phyloP scores from a whole-genome alignment of 2,113 vertebrate species.

The Corythornis vintsioides region DNA sequence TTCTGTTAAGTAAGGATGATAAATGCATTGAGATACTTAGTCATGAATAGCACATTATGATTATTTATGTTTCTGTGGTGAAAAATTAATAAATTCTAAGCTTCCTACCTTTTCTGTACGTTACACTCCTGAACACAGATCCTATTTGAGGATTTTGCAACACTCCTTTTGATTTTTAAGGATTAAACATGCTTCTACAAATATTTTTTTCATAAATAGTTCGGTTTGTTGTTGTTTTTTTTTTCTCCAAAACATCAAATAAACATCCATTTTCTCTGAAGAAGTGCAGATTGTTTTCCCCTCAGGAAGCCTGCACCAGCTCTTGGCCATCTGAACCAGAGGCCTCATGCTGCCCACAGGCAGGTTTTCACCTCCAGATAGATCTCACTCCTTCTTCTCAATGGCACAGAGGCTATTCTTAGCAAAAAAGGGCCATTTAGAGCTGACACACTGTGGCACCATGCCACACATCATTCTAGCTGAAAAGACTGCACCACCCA shows the following conservation, averaged over 20 bases:
- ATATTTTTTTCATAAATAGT: background rate
- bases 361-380: background rate
- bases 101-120: background rate
- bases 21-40: background rate
- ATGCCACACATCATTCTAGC: background rate
- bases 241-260: background rate
- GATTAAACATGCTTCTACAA: background rate
- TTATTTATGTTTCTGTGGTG: background rate
- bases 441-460: background rate
- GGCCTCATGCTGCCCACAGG: background rate
- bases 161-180: background rate
- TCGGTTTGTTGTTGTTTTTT: background rate
- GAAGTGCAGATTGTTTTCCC: fast-evolving
- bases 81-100: background rate
- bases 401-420: background rate
- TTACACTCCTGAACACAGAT: background rate
- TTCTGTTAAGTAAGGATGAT: background rate
- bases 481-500: background rate
- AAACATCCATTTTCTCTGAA: background rate
- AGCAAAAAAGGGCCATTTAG: background rate
- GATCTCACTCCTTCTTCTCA: background rate
- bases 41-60: background rate
- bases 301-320: background rate
- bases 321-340: background rate
- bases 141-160: background rate